Percentiles rank a stretch among this genome's conserved stretches.
phyloP scores from a whole-genome alignment of 1,140 invertebrate genomes.

The Choristoneura fumiferana region DNA sequence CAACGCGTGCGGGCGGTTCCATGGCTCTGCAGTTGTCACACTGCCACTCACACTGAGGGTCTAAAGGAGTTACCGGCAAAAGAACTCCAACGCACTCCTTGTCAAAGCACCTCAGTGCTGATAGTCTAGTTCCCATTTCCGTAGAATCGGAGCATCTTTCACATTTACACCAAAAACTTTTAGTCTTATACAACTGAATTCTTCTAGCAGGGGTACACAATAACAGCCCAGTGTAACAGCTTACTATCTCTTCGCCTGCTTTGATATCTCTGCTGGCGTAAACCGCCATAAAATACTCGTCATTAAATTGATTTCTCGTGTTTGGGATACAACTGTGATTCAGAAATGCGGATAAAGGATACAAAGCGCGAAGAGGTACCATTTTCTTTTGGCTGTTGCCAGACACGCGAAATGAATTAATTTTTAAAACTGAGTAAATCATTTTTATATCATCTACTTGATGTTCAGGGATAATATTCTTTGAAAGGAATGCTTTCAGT shows the following conservation, averaged over 20 bases:
- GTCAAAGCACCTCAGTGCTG: slow-evolving; percentile 72
- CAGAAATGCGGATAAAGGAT: slow-evolving; percentile 84
- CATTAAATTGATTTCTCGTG: slow-evolving; percentile 82
- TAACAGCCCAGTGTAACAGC: slow-evolving; percentile 84
- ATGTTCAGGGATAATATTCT: slow-evolving; percentile 70
- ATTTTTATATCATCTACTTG: slow-evolving; percentile 80
- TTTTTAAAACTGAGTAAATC: slow-evolving; percentile 82
- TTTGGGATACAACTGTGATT: slow-evolving; percentile 89
- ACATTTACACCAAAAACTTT: slow-evolving; percentile 87
- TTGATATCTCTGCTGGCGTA: slow-evolving; percentile 81
- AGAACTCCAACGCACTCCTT: slow-evolving; percentile 66
- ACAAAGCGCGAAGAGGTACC: slow-evolving; percentile 82
- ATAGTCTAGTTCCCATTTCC: slow-evolving; percentile 74
- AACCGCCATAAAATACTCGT: slow-evolving; percentile 80
- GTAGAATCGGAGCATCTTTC: slow-evolving; percentile 83
- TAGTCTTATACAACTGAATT: slow-evolving; percentile 82
- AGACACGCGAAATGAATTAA: slow-evolving; percentile 86
- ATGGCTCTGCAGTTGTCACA: slow-evolving; percentile 67
- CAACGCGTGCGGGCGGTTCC: slow-evolving; percentile 48
- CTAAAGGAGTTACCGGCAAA: slow-evolving; percentile 59
- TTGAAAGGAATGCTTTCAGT: slow-evolving; percentile 75
- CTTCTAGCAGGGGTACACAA: slow-evolving; percentile 85
- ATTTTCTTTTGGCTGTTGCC: slow-evolving; percentile 46
- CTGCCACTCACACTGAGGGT: slow-evolving; percentile 57
- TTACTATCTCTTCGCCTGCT: slow-evolving; percentile 83